Evolutionary conservation across 2,797 vertebrate species (phyloP), one percentile per base, ranked within the genome.

Genomic region (Karalla daura): DNA sequence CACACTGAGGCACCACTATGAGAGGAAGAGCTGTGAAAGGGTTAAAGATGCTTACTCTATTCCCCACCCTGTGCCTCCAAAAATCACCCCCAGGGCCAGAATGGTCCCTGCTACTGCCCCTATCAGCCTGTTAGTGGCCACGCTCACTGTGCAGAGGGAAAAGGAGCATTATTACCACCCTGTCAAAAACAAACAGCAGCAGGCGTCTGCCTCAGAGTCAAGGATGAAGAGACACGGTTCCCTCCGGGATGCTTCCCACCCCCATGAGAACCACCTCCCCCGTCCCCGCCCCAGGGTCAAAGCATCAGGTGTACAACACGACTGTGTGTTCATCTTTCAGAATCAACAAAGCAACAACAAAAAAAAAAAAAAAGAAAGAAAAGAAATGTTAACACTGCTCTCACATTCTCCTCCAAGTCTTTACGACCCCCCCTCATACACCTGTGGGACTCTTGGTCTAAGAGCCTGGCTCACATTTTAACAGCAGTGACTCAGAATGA

Each of bases 21-120:
- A 90, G 85, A 90, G 81, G 86, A 91, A 90, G 90, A 89, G 88
- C 90, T 88, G 91, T 91, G 90, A 93, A 91, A 94, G 94, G 92
- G 89, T 93, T 86, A 94, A 95, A 95, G 94, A 92, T 98, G 97
- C 97, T 99, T 98, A 98, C 97, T 98, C 97, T 95, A 98, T 96
- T 96, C 96, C 97, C 97, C 96, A 98, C 97, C 96, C 97, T 93
- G 96, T 98, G 94, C 96, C 97, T 99, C 97, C 97, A 98, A 98
- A 99, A 94, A 98, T 98, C 96, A 98, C 96, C 96, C 97, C 97
- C 94, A 98, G 96, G 93, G 97, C 97, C 96, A 98, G 97, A 96
- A 98, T 94, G 94, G 96, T 98, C 96, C 97, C 97, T 91, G 97
- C 97, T 95, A 99, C 96, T 88, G 96, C 96, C 94, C 96, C 97